These are phyloP conservation scores for Rhinopomastus cyanomelas DNA, from an alignment of 2,113 vertebrate genomes.

Conservation along the genomic window DNA sequence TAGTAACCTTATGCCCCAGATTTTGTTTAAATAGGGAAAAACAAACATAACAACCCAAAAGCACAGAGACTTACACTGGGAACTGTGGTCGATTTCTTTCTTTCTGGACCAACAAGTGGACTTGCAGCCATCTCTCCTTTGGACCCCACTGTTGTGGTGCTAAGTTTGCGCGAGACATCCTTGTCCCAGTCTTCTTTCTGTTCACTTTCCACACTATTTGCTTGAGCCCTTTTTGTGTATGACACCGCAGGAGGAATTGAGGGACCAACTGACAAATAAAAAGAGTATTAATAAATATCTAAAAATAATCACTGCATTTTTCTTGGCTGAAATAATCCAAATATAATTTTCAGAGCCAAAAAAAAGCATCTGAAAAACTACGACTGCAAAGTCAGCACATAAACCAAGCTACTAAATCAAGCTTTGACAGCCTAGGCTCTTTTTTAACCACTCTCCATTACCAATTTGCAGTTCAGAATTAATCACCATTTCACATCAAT, in stretches of 20 bases:
- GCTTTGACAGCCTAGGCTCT: slow-evolving; percentile 8
- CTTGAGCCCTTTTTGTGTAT: slow-evolving; percentile 92
- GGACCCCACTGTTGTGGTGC: slow-evolving; percentile 84
- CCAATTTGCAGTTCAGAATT: background rate
- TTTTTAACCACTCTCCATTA: background rate
- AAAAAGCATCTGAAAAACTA: slow-evolving; percentile 41
- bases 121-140: slow-evolving; percentile 91
- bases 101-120: slow-evolving; percentile 90
- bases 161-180: slow-evolving; percentile 83
- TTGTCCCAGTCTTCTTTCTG: slow-evolving; percentile 94
- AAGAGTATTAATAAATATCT: slow-evolving; percentile 29
- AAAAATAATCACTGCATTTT: background rate
- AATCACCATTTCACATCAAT: background rate
- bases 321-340: slow-evolving; percentile 26
- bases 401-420: slow-evolving; percentile 38
- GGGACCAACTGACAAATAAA: slow-evolving; percentile 83
- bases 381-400: slow-evolving; percentile 57
- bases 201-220: slow-evolving; percentile 93
- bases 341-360: background rate
- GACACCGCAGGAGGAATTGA: slow-evolving; percentile 91
- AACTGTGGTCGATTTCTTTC: slow-evolving; percentile 86
- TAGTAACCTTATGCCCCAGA: background rate
- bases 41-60: slow-evolving; percentile 6
- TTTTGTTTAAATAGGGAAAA: slow-evolving; percentile 22
- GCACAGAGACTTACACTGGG: slow-evolving; percentile 82